These are phyloP conservation scores for Solea senegalensis DNA, from an alignment of 2,113 vertebrate species.

Conservation along the genomic window DNA sequence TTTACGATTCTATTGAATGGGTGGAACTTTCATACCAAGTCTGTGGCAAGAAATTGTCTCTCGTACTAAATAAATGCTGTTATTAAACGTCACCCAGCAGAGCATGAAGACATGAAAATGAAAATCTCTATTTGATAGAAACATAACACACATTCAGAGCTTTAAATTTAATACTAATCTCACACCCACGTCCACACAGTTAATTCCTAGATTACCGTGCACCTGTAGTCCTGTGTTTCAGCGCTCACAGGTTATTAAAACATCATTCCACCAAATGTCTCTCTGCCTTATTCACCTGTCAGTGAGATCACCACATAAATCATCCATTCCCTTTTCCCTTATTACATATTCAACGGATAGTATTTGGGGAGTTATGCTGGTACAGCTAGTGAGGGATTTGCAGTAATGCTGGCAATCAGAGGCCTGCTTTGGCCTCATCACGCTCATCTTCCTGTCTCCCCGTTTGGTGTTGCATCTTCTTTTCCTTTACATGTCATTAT, in stretches of 20 bases:
- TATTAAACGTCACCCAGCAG: slow-evolving; percentile 44
- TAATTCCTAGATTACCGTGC: slow-evolving; percentile 35
- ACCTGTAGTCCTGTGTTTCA: background rate
- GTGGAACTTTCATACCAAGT: slow-evolving; percentile 24
- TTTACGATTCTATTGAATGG: slow-evolving; percentile 23
- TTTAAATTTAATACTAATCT: slow-evolving; percentile 41
- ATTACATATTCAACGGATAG: slow-evolving; percentile 2
- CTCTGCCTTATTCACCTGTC: slow-evolving; percentile 24
- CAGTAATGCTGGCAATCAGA: background rate
- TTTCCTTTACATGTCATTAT: slow-evolving; percentile 30
- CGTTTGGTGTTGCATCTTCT: slow-evolving; percentile 28
- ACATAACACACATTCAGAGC: slow-evolving; percentile 31
- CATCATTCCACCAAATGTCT: slow-evolving; percentile 22
- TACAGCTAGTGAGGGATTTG: background rate
- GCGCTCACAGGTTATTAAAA: slow-evolving; percentile 34
- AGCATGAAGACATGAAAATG: slow-evolving; percentile 19
- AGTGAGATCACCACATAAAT: slow-evolving; percentile 7
- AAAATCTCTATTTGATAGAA: slow-evolving; percentile 54
- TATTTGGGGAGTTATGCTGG: slow-evolving; percentile 9
- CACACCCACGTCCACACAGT: slow-evolving; percentile 19
- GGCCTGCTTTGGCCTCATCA: slow-evolving; percentile 18
- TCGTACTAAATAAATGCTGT: slow-evolving; percentile 40
- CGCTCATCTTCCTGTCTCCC: slow-evolving; percentile 15
- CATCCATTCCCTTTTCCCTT: background rate
- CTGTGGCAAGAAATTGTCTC: slow-evolving; percentile 41